Percentiles rank a stretch among this genome's conserved stretches.
Evolutionary conservation across 2,113 vertebrate genomes (phyloP).

Genomic region (Pelecanoides urinatrix): DNA sequence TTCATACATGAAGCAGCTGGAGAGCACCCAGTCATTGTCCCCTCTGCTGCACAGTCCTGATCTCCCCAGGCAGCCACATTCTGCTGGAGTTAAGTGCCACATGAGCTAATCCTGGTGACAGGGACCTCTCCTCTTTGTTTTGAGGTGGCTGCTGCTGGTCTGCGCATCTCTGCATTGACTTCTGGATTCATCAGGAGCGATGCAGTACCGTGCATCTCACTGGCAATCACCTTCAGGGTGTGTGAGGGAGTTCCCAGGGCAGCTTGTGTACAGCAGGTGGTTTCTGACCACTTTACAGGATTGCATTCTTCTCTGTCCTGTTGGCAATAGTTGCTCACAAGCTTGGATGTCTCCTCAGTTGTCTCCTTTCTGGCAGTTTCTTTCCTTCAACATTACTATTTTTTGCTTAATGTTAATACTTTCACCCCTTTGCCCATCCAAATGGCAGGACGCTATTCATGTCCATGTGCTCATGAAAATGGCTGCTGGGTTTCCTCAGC

Average conservation of each 20-base stretch:
- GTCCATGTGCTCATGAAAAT: neutral
- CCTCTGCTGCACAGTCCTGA: neutral
- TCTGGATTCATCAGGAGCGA: neutral
- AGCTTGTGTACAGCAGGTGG: neutral
- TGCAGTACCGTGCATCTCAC: accelerated
- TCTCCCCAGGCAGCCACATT: neutral
- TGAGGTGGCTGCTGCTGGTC: neutral
- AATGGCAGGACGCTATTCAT: neutral
- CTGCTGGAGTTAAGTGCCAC: neutral
- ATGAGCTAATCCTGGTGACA: neutral
- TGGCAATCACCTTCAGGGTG: neutral
- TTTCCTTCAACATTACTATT: neutral
- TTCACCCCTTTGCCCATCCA: neutral
- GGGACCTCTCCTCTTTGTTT: neutral
- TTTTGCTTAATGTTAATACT: neutral
- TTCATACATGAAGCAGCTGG: neutral
- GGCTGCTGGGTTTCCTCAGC: neutral
- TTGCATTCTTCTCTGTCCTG: neutral
- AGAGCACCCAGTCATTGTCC: neutral
- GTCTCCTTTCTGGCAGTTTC: neutral
- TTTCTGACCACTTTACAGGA: neutral
- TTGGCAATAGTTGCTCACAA: neutral
- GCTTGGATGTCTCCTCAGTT: neutral
- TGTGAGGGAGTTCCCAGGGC: neutral
- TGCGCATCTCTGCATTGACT: neutral